A percentile compares a stretch with the other conserved stretches of the same genome.
Evolutionary conservation across 2,888 invertebrate genomes (phyloP).

Genomic region (Nephrocerus scutellatus): DNA sequence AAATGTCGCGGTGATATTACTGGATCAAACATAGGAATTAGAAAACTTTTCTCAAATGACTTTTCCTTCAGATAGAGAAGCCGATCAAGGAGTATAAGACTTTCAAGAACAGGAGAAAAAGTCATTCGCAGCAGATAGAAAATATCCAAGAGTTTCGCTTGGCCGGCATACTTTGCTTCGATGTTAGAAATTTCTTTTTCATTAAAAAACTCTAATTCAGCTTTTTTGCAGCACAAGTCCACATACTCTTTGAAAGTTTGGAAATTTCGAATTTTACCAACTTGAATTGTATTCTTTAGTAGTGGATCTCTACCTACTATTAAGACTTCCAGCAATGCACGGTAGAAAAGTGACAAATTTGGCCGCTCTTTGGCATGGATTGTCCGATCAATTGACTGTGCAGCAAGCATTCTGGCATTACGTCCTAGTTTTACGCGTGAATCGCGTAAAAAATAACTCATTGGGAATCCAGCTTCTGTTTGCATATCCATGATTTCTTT

Average conservation of each 20-base stretch:
- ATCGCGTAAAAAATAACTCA: constrained; percentile 56
- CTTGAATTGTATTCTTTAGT: constrained; percentile 49
- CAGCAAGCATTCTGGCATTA: constrained; percentile 78
- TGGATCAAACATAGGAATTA: constrained; percentile 78
- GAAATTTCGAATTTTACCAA: constrained; percentile 59
- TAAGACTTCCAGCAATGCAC: constrained; percentile 67
- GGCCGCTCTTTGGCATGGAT: constrained; percentile 53
- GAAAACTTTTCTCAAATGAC: constrained; percentile 52
- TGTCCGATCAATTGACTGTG: constrained; percentile 73
- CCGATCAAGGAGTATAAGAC: constrained; percentile 74
- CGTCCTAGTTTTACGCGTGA: constrained; percentile 55
- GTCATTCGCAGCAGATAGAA: constrained; percentile 73
- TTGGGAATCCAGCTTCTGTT: constrained; percentile 56
- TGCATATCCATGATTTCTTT: constrained; percentile 32
- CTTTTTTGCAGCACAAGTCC: constrained; percentile 57
- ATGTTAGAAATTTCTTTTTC: constrained; percentile 49
- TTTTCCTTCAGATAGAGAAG: constrained; percentile 67
- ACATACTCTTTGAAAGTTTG: constrained; percentile 64
- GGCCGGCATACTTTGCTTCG: constrained; percentile 40
- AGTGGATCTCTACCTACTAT: constrained; percentile 47
- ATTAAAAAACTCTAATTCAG: constrained; percentile 49
- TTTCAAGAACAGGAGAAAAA: constrained; percentile 74
- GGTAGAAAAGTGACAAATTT: constrained; percentile 60
- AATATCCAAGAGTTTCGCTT: constrained; percentile 57
- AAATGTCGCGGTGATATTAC: constrained; percentile 66